These are phyloP conservation scores for Tetranychus urticae DNA, from an alignment of 1,140 invertebrate species.

Conservation along the genomic window DNA sequence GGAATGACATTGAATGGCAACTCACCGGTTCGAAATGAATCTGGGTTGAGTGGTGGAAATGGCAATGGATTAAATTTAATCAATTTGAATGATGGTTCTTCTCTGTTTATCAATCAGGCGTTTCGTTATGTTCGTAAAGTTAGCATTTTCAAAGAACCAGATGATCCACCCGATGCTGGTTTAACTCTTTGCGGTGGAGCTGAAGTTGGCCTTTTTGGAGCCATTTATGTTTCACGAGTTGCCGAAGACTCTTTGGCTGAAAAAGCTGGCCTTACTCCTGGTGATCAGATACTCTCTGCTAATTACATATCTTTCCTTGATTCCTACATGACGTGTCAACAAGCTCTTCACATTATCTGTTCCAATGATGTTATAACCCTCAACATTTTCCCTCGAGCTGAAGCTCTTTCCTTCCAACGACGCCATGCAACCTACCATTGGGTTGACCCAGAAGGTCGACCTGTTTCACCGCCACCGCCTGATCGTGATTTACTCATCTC, in stretches of 20 bases:
- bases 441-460: slow-evolving; percentile 65
- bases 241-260: slow-evolving; percentile 64
- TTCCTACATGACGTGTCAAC: neutral
- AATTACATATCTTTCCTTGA: slow-evolving; percentile 50
- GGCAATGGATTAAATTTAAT: too few relatives aligned
- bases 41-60: too few relatives aligned
- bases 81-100: neutral
- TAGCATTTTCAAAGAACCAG: neutral
- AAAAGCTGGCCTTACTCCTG: slow-evolving; percentile 50
- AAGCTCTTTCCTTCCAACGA: neutral
- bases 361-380: neutral
- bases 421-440: slow-evolving; percentile 57
- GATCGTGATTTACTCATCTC: slow-evolving; percentile 13
- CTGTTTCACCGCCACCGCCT: slow-evolving; percentile 55
- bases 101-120: too few relatives aligned
- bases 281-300: slow-evolving; percentile 66
- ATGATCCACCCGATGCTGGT: neutral
- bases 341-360: slow-evolving; percentile 1
- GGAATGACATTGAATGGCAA: too few relatives aligned
- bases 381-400: neutral
- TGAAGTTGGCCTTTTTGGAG: slow-evolving; percentile 21
- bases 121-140: neutral
- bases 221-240: slow-evolving; percentile 58
- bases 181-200: slow-evolving; percentile 4
- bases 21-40: too few relatives aligned